Evolutionary conservation across 2,113 vertebrate species (phyloP).

Genomic region (Chionodraco myersi): DNA sequence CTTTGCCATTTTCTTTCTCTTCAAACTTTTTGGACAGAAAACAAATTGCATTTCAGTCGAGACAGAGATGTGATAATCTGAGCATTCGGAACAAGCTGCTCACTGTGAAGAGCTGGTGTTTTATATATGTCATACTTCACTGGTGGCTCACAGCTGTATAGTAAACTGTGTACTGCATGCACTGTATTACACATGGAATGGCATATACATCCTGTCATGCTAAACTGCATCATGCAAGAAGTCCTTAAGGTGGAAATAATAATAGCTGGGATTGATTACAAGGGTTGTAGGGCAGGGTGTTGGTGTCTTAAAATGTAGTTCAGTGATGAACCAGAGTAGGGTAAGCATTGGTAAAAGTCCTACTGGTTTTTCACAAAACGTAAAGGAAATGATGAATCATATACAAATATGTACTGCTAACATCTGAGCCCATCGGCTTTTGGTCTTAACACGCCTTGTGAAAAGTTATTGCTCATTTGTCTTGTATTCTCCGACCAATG

Average conservation of each 20-base stretch:
- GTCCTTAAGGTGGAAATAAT: constrained; percentile 4
- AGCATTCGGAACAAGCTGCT: constrained; percentile 42
- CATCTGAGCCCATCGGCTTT: no score
- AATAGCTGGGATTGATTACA: background rate
- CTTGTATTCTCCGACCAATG: no score
- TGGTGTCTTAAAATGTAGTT: background rate
- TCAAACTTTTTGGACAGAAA: constrained; percentile 66
- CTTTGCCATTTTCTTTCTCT: constrained; percentile 11
- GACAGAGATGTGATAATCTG: constrained; percentile 65
- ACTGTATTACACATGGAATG: constrained; percentile 7
- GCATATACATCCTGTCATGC: constrained; percentile 14
- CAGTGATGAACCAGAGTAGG: background rate
- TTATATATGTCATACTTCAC: constrained; percentile 59
- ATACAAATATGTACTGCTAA: background rate
- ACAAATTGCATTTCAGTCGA: constrained; percentile 67
- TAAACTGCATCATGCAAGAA: constrained; percentile 20
- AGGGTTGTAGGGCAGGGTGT: background rate
- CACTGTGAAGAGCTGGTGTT: constrained; percentile 43
- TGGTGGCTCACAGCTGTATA: constrained; percentile 24
- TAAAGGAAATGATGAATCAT: background rate
- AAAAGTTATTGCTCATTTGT: no score
- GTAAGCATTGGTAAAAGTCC: background rate
- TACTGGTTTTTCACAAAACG: no score
- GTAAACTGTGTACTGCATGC: constrained; percentile 8
- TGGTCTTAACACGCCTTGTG: no score